These are phyloP conservation scores for Leptinotarsa juncta DNA, from an alignment of 2,888 invertebrate species.

Conservation along the genomic window DNA sequence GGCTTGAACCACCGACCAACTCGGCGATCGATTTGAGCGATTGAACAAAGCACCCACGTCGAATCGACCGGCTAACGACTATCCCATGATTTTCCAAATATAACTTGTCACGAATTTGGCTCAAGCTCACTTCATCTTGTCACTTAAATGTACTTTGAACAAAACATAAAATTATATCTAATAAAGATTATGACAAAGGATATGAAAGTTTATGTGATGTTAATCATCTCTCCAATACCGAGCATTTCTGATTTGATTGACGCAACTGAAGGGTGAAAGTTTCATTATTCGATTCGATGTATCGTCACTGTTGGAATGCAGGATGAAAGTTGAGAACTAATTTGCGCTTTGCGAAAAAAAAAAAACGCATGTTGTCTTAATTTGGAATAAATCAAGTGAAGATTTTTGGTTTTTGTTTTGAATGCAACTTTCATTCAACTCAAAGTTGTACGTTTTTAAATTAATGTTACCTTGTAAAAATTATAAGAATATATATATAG, in stretches of 20 bases:
- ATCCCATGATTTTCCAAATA: neutral
- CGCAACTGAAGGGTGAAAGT: constrained; percentile 5
- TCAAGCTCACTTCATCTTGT: neutral
- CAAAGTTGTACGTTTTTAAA: too few species aligned
- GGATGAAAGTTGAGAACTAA: constrained; percentile 8
- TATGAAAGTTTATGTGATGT: constrained; percentile 12
- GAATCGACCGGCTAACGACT: too few species aligned
- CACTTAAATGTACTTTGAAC: neutral
- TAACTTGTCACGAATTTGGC: neutral
- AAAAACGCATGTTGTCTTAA: neutral
- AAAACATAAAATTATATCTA: too few species aligned
- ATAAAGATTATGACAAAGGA: constrained; percentile 1
- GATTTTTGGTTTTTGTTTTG: neutral
- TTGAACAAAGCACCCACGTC: too few species aligned
- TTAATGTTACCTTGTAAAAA: too few species aligned
- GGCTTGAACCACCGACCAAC: too few species aligned
- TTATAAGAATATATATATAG: too few species aligned
- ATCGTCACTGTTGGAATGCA: constrained; percentile 4
- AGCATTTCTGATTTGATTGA: constrained; percentile 1
- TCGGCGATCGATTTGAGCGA: too few species aligned
- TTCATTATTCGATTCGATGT: neutral
- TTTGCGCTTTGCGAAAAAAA: neutral
- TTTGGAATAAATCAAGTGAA: neutral
- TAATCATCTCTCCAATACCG: neutral
- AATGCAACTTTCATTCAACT: too few species aligned